Base-by-base conservation (phyloP, 2,113 vertebrate species). In the Strix uralensis region DNA sequence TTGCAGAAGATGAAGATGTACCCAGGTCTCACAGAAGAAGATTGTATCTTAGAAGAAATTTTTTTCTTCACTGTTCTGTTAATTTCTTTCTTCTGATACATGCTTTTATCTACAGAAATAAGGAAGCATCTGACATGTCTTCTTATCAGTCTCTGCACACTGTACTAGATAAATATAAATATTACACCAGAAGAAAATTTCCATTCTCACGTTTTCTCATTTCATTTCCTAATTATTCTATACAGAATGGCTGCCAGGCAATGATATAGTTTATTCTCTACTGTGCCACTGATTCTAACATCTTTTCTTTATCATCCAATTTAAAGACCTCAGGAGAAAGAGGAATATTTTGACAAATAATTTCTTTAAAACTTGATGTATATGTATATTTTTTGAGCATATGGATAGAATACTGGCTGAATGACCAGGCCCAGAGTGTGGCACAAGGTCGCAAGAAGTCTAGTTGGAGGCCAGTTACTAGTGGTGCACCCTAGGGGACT, bases 401-500 rank as follows among this genome's bases (percentile, higher is more conserved):
- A 7, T 1, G 0, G 9, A 8, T 22, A 42, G 9, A 67, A 88
- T 67, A 47, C 6, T 23, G 16, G 9, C 16, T 80, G 54, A 63
- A 69, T 57, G 30, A 67, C 8, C 10, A 54, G 15, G 16, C 5
- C 27, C 19, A 52, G 67, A 42, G 14, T 1, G 6, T 70, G 5
- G 4, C 38, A 51, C 11, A 49, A 58, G 17, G 10, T 4, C 25
- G 55, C 20, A 40, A 73, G n/a, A 75, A 30, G 3, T 51, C 10
- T 34, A 10, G 10, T n/a, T 69, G 13, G 30, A 69, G 10, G 7
- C 8, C 58, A 91, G 23, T 54, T 38, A 15, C 3, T 10, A 32
- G 16, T 0, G 0, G 1, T 47, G 6, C 27, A 38, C 3, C 14
- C 11, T 17, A 69, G 58, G 17, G n/a, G 4, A 42, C 17, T 62